Conservation (phyloP, 2,888 invertebrate genomes). For the Caenorhabditis drosophilae region DNA sequence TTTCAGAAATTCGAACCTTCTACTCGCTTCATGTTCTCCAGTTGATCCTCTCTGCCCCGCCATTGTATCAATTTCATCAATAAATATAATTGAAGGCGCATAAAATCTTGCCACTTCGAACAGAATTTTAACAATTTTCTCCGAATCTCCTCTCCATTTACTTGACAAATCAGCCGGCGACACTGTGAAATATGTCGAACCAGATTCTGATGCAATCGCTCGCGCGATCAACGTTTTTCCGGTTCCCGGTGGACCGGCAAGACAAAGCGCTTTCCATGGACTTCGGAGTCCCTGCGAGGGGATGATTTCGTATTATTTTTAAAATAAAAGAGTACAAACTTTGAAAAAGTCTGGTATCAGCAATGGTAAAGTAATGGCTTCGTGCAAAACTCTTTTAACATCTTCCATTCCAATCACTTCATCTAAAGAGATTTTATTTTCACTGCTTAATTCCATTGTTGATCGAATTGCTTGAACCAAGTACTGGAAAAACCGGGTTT, state of each 20-base stretch:
- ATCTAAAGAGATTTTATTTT: constrained; percentile 15
- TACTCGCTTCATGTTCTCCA: constrained; percentile 96
- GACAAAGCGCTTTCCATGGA: constrained; percentile 83
- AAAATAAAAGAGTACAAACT: constrained; percentile 58
- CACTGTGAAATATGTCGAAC: constrained; percentile 77
- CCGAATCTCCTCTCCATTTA: constrained; percentile 98
- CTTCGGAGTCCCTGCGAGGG: constrained; percentile 72
- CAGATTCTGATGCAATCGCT: constrained; percentile 73
- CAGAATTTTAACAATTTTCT: constrained; percentile 91
- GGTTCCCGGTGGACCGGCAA: constrained; percentile 78
- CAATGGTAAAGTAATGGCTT: constrained; percentile 95
- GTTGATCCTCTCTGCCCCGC: constrained; percentile 80
- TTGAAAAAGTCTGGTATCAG: constrained; percentile 97
- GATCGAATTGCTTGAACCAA: constrained; percentile 24
- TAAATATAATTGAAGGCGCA: constrained; percentile 72
- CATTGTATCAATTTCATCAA: constrained; percentile 97
- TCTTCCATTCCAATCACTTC: constrained; percentile 71
- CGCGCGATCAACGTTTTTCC: constrained; percentile 72
- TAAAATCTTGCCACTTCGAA: constrained; percentile 86
- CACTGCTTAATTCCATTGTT: constrained; percentile 42
- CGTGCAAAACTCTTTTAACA: constrained; percentile 81
- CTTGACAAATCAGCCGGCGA: constrained; percentile 96
- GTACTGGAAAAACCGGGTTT: constrained; percentile 14
- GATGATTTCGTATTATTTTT: neutral
- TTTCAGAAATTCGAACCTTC: constrained; percentile 71